Percentiles rank a stretch among this genome's conserved stretches.
Evolutionary conservation across 2,888 invertebrate genomes (phyloP).

Genomic region (Drosophila mettleri): DNA sequence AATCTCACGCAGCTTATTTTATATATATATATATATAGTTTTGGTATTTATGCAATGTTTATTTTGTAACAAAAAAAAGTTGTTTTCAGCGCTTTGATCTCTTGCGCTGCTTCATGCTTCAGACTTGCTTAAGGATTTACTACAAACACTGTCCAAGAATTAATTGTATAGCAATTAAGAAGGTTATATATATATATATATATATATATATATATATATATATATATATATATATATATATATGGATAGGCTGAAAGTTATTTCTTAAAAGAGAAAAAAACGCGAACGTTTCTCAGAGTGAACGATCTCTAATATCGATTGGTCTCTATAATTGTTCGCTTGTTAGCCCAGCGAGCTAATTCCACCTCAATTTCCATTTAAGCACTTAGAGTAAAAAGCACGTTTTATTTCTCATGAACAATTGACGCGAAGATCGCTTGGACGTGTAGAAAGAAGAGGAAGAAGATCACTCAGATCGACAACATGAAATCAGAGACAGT

Average conservation of each 20-base stretch:
- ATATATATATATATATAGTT: background rate
- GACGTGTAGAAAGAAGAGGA: conserved; percentile 43
- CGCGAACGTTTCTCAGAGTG: conserved; percentile 18
- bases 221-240: background rate
- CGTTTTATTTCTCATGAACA: conserved; percentile 75
- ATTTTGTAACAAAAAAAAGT: background rate
- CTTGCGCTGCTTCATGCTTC: background rate
- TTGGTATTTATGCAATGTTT: background rate
- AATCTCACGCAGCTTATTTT: background rate
- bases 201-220: conserved; percentile 1
- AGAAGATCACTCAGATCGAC: conserved; percentile 46
- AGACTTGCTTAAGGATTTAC: background rate
- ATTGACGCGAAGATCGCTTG: conserved; percentile 57
- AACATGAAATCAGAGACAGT: conserved; percentile 36
- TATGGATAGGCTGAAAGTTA: background rate
- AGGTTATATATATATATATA: no score
- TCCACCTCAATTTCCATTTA: conserved; percentile 75
- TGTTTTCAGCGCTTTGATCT: background rate
- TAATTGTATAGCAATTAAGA: conserved; percentile 1
- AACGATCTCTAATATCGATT: conserved; percentile 25
- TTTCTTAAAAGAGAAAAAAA: conserved; percentile 7
- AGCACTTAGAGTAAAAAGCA: conserved; percentile 63
- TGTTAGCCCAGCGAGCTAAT: conserved; percentile 73
- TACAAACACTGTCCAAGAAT: background rate
- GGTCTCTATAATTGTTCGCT: conserved; percentile 60